Conservation (phyloP, 2,888 invertebrate genomes). For the Lysandra coridon region DNA sequence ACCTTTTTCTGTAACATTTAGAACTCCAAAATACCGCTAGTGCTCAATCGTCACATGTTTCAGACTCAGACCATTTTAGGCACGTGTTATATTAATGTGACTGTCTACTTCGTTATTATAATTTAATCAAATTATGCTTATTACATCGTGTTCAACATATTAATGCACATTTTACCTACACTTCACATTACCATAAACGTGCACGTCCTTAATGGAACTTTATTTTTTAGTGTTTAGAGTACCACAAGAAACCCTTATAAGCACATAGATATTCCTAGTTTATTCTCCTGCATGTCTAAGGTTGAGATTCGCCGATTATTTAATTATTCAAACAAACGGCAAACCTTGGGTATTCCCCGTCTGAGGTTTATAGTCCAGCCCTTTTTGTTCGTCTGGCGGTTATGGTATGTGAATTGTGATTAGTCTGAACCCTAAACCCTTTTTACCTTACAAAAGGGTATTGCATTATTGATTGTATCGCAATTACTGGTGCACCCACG, state of each 20-base stretch:
- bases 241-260: background rate
- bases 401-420: background rate
- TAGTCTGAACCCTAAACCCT: background rate
- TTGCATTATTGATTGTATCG: background rate
- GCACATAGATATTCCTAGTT: background rate
- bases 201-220: background rate
- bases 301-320: background rate
- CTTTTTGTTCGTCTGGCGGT: background rate
- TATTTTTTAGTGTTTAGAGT: background rate
- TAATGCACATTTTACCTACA: background rate
- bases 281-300: background rate
- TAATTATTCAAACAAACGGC: background rate
- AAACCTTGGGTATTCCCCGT: background rate
- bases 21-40: too few species aligned
- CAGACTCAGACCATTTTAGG: background rate
- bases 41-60: too few species aligned
- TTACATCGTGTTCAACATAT: too few species aligned
- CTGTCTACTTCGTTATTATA: background rate
- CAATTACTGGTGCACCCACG: background rate
- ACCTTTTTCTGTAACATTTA: too few species aligned
- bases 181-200: background rate
- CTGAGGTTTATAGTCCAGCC: background rate
- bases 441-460: background rate
- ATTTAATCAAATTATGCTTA: background rate
- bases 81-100: slow-evolving; percentile 8